Evolutionary conservation across 1,140 invertebrate species (phyloP).

Genomic region (Hormaphis cornu): DNA sequence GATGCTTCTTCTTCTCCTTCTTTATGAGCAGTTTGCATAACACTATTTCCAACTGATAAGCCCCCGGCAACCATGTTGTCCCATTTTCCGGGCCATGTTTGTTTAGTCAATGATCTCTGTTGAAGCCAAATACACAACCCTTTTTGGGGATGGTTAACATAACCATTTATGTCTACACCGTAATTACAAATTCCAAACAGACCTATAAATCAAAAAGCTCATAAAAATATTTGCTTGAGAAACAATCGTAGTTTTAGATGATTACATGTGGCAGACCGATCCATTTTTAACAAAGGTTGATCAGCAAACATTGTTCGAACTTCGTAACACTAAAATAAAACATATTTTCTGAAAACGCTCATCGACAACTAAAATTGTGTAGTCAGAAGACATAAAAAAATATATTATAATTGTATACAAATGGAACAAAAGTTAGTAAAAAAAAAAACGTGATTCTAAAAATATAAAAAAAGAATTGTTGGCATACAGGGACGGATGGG

Average conservation of each 20-base stretch:
- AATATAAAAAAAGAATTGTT: no score
- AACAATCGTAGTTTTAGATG: conserved; percentile 19
- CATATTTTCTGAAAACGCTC: conserved; percentile 15
- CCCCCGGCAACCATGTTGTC: conserved; percentile 93
- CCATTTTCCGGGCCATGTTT: conserved; percentile 89
- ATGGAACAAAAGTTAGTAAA: no score
- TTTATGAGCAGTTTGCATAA: conserved; percentile 80
- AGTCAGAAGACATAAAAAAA: no score
- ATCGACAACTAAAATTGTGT: not conserved
- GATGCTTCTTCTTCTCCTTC: conserved; percentile 91
- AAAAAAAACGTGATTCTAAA: no score
- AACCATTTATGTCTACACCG: conserved; percentile 90
- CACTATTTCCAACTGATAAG: conserved; percentile 73
- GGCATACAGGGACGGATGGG: no score
- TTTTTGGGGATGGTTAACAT: conserved; percentile 69
- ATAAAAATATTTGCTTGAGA: not conserved
- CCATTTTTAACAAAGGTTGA: conserved; percentile 74
- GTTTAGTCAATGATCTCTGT: conserved; percentile 77
- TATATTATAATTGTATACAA: no score
- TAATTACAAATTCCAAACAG: conserved; percentile 88
- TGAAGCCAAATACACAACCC: conserved; percentile 88
- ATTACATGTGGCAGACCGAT: conserved; percentile 77
- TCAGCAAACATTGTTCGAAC: conserved; percentile 62
- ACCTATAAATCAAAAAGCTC: conserved; percentile 43
- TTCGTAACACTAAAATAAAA: conserved; percentile 63